These are phyloP conservation scores for Melanocharis versteri DNA, from an alignment of 2,113 vertebrate genomes.

Conservation along the genomic window DNA sequence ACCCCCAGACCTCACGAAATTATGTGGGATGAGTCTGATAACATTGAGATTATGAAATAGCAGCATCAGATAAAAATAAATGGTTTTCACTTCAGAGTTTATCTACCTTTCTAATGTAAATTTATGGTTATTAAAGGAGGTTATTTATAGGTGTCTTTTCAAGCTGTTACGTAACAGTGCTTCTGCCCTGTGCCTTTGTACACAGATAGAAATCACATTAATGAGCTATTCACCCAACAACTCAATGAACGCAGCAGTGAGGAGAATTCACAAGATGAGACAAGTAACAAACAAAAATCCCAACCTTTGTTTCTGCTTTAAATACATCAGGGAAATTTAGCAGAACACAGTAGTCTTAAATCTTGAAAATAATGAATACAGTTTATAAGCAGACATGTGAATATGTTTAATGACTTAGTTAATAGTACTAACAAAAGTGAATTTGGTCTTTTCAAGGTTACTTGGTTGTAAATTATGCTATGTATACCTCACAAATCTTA, in stretches of 20 bases:
- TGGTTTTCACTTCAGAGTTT: slow-evolving; percentile 20
- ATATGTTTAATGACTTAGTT: not conserved
- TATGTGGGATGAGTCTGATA: slow-evolving; percentile 6
- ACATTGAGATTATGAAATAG: not conserved
- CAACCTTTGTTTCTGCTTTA: not conserved
- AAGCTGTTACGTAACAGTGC: not conserved
- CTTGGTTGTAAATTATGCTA: not conserved
- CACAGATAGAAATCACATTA: not conserved
- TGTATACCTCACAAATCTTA: not conserved
- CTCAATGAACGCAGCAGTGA: not conserved
- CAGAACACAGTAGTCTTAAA: not conserved
- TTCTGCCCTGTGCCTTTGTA: not conserved
- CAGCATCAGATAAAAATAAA: slow-evolving; percentile 48
- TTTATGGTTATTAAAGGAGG: not conserved
- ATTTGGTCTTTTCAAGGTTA: slow-evolving; percentile 12
- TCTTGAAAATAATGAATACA: not conserved
- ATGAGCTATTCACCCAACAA: not conserved
- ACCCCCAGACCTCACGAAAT: not conserved
- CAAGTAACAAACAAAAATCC: not conserved
- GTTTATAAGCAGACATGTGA: not conserved
- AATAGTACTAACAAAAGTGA: not conserved
- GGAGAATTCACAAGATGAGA: not conserved
- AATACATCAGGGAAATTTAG: not conserved
- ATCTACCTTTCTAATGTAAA: slow-evolving; percentile 54
- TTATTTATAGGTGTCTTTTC: slow-evolving; percentile 22